phyloP scores from a whole-genome alignment of 2,113 vertebrate species.

The Lucifuga dentata region DNA sequence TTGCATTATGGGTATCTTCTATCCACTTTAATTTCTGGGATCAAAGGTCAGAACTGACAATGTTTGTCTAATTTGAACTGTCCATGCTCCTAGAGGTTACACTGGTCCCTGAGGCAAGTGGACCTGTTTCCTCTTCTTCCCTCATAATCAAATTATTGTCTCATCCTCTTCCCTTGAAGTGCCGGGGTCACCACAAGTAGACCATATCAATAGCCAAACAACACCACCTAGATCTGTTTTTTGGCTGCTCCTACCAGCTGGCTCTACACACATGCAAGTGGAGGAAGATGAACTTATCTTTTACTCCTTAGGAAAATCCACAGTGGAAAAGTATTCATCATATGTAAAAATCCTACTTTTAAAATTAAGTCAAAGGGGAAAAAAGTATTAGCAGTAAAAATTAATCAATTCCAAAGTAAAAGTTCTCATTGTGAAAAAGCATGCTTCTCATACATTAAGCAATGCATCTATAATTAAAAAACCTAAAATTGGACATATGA shows the following conservation, averaged over 20 bases:
- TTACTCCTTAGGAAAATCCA: too few relatives aligned
- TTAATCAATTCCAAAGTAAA: too few relatives aligned
- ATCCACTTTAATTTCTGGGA: conserved; percentile 55
- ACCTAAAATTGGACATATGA: too few relatives aligned
- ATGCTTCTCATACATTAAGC: too few relatives aligned
- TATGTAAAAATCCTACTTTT: too few relatives aligned
- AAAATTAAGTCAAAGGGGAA: too few relatives aligned
- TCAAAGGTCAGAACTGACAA: conserved; percentile 60
- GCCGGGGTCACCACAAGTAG: conserved; percentile 53
- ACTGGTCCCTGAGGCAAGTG: conserved; percentile 62
- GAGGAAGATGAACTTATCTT: too few relatives aligned
- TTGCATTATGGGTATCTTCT: background rate
- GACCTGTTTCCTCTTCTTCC: conserved; percentile 67
- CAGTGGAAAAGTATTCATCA: too few relatives aligned
- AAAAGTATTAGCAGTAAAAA: too few relatives aligned
- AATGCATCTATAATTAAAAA: too few relatives aligned
- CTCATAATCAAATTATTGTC: conserved; percentile 69
- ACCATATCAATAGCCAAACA: conserved; percentile 13
- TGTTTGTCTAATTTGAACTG: conserved; percentile 78
- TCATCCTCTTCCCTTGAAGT: conserved; percentile 68
- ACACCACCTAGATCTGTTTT: conserved; percentile 17
- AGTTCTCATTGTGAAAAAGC: too few relatives aligned
- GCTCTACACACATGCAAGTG: background rate
- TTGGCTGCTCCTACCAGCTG: background rate
- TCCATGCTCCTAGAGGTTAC: conserved; percentile 59